Evolutionary conservation across 2,797 vertebrate genomes (phyloP).

Genomic region (Gymnothorax javanicus): DNA sequence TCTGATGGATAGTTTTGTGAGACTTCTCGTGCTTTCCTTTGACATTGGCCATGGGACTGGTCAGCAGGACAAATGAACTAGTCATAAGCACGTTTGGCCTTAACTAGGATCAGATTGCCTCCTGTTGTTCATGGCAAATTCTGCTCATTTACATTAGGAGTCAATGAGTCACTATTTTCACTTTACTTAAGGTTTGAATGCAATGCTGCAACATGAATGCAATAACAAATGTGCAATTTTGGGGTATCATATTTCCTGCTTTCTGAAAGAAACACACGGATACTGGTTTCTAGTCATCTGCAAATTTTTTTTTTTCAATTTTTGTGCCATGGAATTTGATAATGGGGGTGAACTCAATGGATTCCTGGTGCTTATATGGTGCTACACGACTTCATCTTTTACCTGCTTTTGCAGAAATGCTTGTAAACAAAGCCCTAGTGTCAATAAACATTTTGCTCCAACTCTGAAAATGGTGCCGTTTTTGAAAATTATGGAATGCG

Average conservation of each 20-base stretch:
- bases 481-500: not conserved
- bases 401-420: constrained; percentile 61
- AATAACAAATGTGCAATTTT: not conserved
- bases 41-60: not conserved
- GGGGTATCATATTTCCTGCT: not conserved
- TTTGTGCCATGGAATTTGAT: not conserved
- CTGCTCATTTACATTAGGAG: constrained; percentile 22
- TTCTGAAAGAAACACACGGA: not conserved
- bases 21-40: not conserved
- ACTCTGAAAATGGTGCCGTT: not conserved
- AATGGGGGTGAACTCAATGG: not conserved
- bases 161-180: constrained; percentile 19
- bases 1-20: not conserved
- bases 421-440: constrained; percentile 53
- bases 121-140: not conserved
- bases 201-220: constrained; percentile 1
- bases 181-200: not conserved
- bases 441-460: constrained; percentile 68
- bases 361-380: constrained; percentile 61
- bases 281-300: not conserved
- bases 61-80: not conserved
- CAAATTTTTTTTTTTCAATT: not conserved
- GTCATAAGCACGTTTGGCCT: not conserved
- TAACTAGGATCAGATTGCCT: not conserved
- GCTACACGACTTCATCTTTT: constrained; percentile 74